phyloP scores from a whole-genome alignment of 2,888 invertebrate species.

The Sicus ferrugineus region DNA sequence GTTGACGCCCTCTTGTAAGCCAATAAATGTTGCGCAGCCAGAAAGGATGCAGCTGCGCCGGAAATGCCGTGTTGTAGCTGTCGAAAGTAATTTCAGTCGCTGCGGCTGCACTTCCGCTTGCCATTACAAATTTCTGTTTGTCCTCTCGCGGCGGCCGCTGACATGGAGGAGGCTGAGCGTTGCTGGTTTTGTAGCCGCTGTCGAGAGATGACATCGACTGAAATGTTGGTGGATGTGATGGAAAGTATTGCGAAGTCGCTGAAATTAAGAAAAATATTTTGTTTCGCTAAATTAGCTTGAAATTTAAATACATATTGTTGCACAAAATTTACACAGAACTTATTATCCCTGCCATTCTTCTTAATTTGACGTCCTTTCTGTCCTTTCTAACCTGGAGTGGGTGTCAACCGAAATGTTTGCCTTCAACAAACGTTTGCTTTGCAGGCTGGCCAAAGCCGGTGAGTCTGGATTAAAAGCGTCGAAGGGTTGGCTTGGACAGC shows the following conservation, averaged over 20 bases:
- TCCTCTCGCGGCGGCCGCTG: neutral
- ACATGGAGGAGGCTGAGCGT: neutral
- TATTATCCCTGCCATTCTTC: too few species aligned
- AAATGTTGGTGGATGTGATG: slow-evolving; percentile 1
- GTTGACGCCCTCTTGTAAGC: neutral
- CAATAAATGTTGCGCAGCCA: slow-evolving; percentile 11
- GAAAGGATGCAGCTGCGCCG: slow-evolving; percentile 9
- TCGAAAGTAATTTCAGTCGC: slow-evolving; percentile 28
- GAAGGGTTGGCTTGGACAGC: too few species aligned
- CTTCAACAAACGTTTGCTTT: neutral
- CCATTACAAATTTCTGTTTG: slow-evolving; percentile 9
- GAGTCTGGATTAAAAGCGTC: too few species aligned
- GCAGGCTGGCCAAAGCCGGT: too few species aligned
- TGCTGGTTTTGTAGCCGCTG: neutral
- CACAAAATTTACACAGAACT: too few species aligned
- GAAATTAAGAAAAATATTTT: neutral
- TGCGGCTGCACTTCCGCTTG: slow-evolving; percentile 13
- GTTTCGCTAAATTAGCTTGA: too few species aligned
- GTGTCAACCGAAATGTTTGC: neutral
- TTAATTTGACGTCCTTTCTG: too few species aligned
- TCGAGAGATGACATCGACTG: neutral
- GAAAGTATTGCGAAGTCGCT: slow-evolving; percentile 17
- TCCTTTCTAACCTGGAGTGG: neutral
- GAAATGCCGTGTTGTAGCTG: slow-evolving; percentile 24
- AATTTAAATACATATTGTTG: too few species aligned